These are phyloP conservation scores for Dryobates pubescens DNA, from an alignment of 2,797 vertebrate genomes.

Conservation along the genomic window DNA sequence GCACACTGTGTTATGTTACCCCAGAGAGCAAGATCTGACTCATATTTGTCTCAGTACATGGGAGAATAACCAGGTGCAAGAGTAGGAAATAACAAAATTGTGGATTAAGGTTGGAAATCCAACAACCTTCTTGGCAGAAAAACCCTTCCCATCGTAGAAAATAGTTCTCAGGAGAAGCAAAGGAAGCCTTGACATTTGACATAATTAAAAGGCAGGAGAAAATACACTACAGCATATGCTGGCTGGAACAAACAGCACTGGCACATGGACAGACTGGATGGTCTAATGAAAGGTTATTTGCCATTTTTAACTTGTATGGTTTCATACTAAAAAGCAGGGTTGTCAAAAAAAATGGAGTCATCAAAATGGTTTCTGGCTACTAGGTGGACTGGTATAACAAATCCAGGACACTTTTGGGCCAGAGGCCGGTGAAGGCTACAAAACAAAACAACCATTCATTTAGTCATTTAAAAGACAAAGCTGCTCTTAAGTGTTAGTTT, in stretches of 20 bases:
- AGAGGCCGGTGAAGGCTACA: background rate
- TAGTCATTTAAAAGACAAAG: background rate
- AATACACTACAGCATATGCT: background rate
- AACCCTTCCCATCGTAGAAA: background rate
- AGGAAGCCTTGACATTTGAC: constrained; percentile 30
- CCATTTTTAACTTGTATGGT: background rate
- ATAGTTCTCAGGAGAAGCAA: background rate
- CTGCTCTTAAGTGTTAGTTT: background rate
- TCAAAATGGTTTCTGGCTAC: background rate
- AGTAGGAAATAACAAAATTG: background rate
- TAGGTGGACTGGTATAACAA: background rate
- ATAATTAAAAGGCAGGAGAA: constrained; percentile 30
- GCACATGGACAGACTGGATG: background rate
- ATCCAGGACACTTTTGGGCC: background rate
- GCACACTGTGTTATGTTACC: background rate
- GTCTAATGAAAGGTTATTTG: constrained; percentile 10
- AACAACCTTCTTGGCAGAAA: background rate
- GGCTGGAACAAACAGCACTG: background rate
- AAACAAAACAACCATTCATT: background rate
- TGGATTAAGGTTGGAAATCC: background rate
- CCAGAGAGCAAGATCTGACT: background rate
- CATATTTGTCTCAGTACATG: background rate
- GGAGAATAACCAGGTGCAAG: background rate
- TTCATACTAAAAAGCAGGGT: background rate
- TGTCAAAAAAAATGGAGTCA: background rate